Evolutionary conservation across 1,140 invertebrate genomes (phyloP).

Genomic region (Scaptomyza montana): DNA sequence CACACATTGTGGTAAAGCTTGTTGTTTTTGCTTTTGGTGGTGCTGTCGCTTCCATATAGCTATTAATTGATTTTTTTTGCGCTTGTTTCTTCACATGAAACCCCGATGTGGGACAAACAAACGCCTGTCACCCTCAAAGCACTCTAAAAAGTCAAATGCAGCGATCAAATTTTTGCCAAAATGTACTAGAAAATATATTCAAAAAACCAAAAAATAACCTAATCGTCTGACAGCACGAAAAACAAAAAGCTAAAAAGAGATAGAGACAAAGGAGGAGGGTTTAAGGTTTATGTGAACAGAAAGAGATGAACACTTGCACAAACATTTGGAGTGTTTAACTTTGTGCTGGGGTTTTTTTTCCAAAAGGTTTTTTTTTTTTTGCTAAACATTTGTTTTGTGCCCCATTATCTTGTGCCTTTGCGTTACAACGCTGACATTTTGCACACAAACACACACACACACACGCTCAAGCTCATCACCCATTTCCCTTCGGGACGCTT

Average conservation of each 20-base stretch:
- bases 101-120: background rate
- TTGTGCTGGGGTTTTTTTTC: slow-evolving; percentile 42
- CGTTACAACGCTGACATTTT: slow-evolving; percentile 52
- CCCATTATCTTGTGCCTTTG: slow-evolving; percentile 59
- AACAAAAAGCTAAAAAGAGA: background rate
- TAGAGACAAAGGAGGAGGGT: background rate
- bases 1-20: background rate
- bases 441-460: background rate
- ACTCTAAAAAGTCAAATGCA: background rate
- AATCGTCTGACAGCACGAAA: slow-evolving; percentile 3
- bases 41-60: background rate
- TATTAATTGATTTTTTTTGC: slow-evolving; percentile 54
- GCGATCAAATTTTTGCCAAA: slow-evolving; percentile 8
- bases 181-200: slow-evolving; percentile 11
- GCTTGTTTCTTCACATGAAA: background rate
- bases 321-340: slow-evolving; percentile 48
- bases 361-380: slow-evolving; percentile 15
- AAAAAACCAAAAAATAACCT: slow-evolving; percentile 7
- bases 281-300: background rate
- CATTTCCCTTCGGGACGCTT: background rate
- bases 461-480: background rate
- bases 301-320: slow-evolving; percentile 27
- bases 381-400: slow-evolving; percentile 27
- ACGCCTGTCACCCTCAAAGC: background rate
- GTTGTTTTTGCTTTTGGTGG: background rate